Evolutionary conservation across 2,888 invertebrate genomes (phyloP).

Genomic region (Rhamphomyia laevipes): DNA sequence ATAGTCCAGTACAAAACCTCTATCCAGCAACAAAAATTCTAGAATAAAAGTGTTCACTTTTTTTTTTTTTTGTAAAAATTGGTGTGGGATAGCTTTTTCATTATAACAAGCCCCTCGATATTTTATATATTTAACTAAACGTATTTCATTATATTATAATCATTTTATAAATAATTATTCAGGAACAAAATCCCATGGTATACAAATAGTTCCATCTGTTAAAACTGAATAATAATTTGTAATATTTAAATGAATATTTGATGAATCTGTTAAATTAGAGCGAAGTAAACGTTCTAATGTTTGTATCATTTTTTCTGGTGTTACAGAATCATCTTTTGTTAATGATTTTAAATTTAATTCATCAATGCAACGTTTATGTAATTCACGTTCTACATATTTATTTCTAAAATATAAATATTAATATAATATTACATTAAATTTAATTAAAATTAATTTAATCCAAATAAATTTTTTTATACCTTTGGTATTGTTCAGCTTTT

Average conservation of each 20-base stretch:
- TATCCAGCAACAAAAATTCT: too few species aligned
- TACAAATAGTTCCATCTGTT: constrained; percentile 80
- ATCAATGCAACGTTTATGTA: constrained; percentile 53
- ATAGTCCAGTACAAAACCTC: too few species aligned
- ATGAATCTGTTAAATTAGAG: constrained; percentile 36
- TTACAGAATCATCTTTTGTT: constrained; percentile 81
- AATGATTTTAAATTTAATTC: constrained; percentile 60
- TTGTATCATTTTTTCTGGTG: constrained; percentile 78
- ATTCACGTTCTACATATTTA: constrained; percentile 66
- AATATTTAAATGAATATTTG: constrained; percentile 60
- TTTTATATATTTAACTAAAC: too few species aligned
- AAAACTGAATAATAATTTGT: constrained; percentile 87
- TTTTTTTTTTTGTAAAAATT: too few species aligned
- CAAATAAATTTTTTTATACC: constrained; percentile 39
- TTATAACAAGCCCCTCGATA: too few species aligned
- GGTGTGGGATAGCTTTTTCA: too few species aligned
- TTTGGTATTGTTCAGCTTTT: constrained; percentile 60
- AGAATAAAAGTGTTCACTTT: too few species aligned
- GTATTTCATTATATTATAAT: too few species aligned
- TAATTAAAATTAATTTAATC: not conserved
- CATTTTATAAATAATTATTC: constrained; percentile 14
- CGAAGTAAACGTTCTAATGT: constrained; percentile 62
- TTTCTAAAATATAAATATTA: constrained; percentile 42
- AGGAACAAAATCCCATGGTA: constrained; percentile 72
- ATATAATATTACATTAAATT: not conserved